Percentiles rank a stretch among this genome's conserved stretches.
These are phyloP conservation scores for Drosophila sproati DNA, from an alignment of 1,140 invertebrate genomes.

Conservation along the genomic window DNA sequence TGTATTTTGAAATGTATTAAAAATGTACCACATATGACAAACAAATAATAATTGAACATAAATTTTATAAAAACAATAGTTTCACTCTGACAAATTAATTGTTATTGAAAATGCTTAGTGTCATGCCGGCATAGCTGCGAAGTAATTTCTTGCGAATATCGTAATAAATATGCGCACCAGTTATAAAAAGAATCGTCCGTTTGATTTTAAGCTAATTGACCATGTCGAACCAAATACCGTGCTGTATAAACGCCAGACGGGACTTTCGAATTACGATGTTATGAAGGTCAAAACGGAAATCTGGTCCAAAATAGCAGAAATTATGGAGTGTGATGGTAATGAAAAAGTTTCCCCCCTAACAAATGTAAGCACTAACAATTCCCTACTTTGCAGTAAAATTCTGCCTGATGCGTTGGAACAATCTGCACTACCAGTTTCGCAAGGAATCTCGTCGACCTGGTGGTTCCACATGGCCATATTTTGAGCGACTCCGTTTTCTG, in stretches of 20 bases:
- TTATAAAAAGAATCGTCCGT: conserved; percentile 78
- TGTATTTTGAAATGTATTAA: not conserved
- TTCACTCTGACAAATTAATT: not conserved
- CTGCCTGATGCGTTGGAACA: conserved; percentile 81
- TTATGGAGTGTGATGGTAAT: conserved; percentile 65
- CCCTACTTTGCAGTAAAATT: conserved; percentile 55
- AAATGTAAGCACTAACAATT: not conserved
- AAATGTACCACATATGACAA: not conserved
- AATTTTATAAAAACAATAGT: not conserved
- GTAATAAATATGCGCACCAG: conserved; percentile 65
- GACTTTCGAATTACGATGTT: conserved; percentile 71
- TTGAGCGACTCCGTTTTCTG: conserved; percentile 66
- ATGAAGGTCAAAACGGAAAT: conserved; percentile 75
- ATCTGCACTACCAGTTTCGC: conserved; percentile 70
- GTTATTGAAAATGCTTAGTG: not conserved
- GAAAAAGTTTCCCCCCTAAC: no score
- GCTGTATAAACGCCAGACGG: conserved; percentile 63
- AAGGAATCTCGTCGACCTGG: conserved; percentile 63
- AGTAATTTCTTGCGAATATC: not conserved
- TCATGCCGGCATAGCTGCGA: conserved; percentile 1
- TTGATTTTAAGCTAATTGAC: conserved; percentile 79
- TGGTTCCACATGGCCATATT: conserved; percentile 75
- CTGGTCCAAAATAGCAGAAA: conserved; percentile 66
- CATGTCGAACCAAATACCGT: conserved; percentile 70
- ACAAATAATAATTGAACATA: not conserved